These are phyloP conservation scores for Agonopterix heracliana DNA, from an alignment of 2,888 invertebrate genomes.

Conservation along the genomic window DNA sequence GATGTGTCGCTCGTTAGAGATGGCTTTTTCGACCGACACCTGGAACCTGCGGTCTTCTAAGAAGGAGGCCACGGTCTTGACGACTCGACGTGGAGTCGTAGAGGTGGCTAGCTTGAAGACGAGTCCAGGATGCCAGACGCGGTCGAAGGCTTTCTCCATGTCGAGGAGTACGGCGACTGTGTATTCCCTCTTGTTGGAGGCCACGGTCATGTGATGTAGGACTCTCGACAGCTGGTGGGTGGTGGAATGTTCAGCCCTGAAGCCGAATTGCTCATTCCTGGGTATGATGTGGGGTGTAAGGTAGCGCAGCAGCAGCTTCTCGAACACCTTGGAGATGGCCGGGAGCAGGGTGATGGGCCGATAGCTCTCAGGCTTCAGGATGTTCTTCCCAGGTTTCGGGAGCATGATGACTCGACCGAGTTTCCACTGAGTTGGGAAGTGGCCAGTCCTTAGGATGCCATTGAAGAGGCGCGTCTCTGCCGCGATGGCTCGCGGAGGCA, in stretches of 20 bases:
- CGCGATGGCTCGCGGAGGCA: slow-evolving; percentile 10
- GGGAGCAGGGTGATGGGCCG: no score
- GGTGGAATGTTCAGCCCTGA: slow-evolving; percentile 18
- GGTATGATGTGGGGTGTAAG: slow-evolving; percentile 3
- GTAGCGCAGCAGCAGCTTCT: neutral
- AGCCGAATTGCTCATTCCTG: slow-evolving; percentile 17
- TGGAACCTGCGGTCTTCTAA: neutral
- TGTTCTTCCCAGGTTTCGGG: slow-evolving; percentile 18
- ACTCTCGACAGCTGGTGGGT: slow-evolving; percentile 23
- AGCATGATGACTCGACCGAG: slow-evolving; percentile 15
- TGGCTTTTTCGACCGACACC: neutral
- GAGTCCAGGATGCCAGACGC: no score
- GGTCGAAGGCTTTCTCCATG: no score
- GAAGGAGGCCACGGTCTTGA: neutral
- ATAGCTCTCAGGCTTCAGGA: no score
- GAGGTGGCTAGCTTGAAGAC: no score
- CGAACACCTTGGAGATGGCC: slow-evolving; percentile 5
- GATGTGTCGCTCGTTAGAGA: neutral
- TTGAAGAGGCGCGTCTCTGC: slow-evolving; percentile 14
- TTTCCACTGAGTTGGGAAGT: slow-evolving; percentile 16
- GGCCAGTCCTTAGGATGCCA: slow-evolving; percentile 16
- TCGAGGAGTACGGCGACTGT: slow-evolving; percentile 5
- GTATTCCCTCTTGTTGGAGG: slow-evolving; percentile 10
- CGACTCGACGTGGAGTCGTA: no score
- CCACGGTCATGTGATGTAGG: slow-evolving; percentile 6